phyloP scores from a whole-genome alignment of 37 sponge, comb jelly and placozoan genomes.

The Diacarnus erythraeanus region DNA sequence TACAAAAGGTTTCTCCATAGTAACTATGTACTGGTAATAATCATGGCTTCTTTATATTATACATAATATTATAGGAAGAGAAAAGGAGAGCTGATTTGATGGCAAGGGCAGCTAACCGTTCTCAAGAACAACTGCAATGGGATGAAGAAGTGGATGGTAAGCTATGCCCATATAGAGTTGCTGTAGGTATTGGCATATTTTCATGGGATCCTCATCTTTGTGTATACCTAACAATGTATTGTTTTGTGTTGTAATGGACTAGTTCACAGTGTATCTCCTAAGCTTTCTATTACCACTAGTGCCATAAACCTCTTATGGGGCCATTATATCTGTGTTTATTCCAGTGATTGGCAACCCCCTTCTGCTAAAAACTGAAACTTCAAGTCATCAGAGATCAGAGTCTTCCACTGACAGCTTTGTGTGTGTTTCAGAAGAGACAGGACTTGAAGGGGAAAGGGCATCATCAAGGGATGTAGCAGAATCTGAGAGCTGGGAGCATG shows the following conservation, averaged over 20 bases:
- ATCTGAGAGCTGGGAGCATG: conserved; percentile 24
- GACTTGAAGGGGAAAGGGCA: background rate
- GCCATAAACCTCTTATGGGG: too few species aligned
- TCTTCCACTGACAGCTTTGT: conserved; percentile 71
- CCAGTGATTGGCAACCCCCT: background rate
- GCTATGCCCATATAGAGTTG: background rate
- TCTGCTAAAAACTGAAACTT: background rate
- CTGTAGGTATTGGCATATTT: background rate
- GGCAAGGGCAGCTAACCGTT: conserved; percentile 50
- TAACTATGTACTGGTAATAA: background rate
- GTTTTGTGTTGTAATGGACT: too few species aligned
- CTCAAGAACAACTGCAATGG: conserved; percentile 46
- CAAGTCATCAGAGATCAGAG: conserved; percentile 30
- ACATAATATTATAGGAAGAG: conserved; percentile 50
- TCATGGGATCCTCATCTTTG: background rate
- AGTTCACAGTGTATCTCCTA: background rate
- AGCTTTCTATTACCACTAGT: background rate
- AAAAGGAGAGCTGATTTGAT: conserved; percentile 56
- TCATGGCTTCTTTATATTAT: background rate
- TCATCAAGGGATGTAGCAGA: background rate
- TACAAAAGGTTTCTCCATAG: conserved; percentile 45
- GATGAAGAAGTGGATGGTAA: conserved; percentile 59
- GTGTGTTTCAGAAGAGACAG: conserved; percentile 50
- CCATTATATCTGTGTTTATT: too few species aligned
- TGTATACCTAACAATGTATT: conserved; percentile 2